phyloP scores from a whole-genome alignment of 2,888 invertebrate genomes.

The Lycocerus yunnanus region DNA sequence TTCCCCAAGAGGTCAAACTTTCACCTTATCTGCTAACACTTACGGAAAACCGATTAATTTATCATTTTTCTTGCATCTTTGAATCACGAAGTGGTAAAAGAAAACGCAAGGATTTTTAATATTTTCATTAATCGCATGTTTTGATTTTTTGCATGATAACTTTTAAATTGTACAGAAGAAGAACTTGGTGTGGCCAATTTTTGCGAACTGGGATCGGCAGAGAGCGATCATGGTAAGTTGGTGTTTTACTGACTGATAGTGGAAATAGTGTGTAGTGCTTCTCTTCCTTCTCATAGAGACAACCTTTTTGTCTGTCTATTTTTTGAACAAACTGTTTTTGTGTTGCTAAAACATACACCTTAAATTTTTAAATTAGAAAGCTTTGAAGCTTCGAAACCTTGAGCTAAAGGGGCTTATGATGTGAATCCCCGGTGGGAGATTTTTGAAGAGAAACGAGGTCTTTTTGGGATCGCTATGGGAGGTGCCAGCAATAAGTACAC shows the following conservation, averaged over 20 bases:
- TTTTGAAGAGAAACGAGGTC: neutral
- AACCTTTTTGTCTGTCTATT: neutral
- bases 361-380: neutral
- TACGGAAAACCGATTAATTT: neutral
- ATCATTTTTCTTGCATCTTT: neutral
- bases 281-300: neutral
- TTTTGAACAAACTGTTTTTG: neutral
- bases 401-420: neutral
- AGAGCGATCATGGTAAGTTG: conserved; percentile 45
- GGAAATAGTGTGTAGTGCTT: neutral
- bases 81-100: neutral
- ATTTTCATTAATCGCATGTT: neutral
- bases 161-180: conserved; percentile 15
- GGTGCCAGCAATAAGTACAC: neutral
- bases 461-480: neutral
- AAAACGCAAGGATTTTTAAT: neutral
- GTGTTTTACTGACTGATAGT: neutral
- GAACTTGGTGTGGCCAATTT: conserved; percentile 41
- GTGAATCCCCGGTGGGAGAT: neutral
- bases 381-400: neutral
- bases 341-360: neutral
- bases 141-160: neutral
- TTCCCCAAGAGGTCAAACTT: too few species aligned
- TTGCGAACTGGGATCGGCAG: conserved; percentile 38
- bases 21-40: neutral